Evolutionary conservation across 1,140 invertebrate genomes (phyloP), one percentile per base, ranked within the genome.

Genomic region (Cylas formicarius): DNA sequence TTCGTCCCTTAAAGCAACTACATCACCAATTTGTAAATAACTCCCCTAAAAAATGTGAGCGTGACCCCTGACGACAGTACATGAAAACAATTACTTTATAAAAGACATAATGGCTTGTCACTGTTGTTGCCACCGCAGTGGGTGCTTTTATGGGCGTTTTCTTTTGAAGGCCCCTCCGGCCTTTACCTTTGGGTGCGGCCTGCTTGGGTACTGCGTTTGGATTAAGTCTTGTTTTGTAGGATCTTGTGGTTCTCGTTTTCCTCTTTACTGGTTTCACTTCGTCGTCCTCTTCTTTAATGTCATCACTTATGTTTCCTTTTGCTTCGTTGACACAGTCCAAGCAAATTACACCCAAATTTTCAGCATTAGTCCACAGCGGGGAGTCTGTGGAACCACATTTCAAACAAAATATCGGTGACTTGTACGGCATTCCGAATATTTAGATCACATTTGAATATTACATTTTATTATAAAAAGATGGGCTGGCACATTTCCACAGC

Each of bases 21-120:
- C 86, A 63, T 95, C 91, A 5, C 91, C 91, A 24, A 87, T 71
- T 77, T 92, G 87, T 69, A 84, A 85, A 67, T 91, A 92, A 48
- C 73, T 78, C 13, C 86, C 87, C 73, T 82, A 59, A 20, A 65
- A 63, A 57, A 57, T 28, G 16, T 14, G n/a, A 13, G 35, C 8
- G 16, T 44, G 21, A 17, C 14, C 11, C 16, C 16, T 8, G 14
- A 17, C 19, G 5, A 22, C 16, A 33, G 14, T 27, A 29, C 36
- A 29, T 14, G 28, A 27, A 5, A 35, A 19, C 6, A 35, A 35
- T 57, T 65, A 84, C 83, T 69, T 89, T 86, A 67, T 84, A 83
- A 69, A 87, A 92, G 6, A 92, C 72, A 58, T 76, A 84, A 44
- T 87, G 78, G 52, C 81, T 83, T 4, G 86, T 88, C 2, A 87